Conservation (phyloP, 1,140 invertebrate species). For the Portunus trituberculatus region DNA sequence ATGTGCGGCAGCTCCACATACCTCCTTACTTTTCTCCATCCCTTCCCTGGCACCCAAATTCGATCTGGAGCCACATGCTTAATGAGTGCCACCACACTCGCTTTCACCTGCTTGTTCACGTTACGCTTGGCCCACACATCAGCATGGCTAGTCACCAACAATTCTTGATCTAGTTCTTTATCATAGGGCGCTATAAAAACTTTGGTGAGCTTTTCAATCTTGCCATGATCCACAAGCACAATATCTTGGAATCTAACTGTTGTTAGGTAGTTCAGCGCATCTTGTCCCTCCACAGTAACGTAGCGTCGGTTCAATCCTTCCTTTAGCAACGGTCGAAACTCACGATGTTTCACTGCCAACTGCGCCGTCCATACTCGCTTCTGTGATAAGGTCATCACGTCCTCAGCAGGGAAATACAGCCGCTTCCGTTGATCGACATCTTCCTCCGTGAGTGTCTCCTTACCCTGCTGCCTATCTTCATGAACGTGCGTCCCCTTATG, state of each 20-base stretch:
- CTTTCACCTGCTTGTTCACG: neutral
- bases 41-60: neutral
- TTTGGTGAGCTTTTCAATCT: too few relatives aligned
- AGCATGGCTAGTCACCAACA: neutral
- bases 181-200: too few relatives aligned
- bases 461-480: neutral
- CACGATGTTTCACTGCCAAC: conserved; percentile 27
- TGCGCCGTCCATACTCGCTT: too few relatives aligned
- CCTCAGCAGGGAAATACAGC: neutral
- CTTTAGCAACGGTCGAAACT: conserved; percentile 15
- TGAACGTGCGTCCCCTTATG: too few relatives aligned
- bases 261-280: too few relatives aligned
- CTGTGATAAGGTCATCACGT: too few relatives aligned
- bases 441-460: neutral
- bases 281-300: neutral
- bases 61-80: neutral
- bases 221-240: too few relatives aligned
- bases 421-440: neutral
- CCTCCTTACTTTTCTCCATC: neutral
- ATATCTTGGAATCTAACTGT: too few relatives aligned
- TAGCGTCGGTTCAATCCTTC: neutral
- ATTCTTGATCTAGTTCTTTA: neutral
- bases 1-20: neutral
- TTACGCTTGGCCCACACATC: neutral
- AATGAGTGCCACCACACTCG: neutral